Evolutionary conservation across 2,888 invertebrate genomes (phyloP), one percentile per base, ranked within the genome.

Genomic region (Anticlea derivata): DNA sequence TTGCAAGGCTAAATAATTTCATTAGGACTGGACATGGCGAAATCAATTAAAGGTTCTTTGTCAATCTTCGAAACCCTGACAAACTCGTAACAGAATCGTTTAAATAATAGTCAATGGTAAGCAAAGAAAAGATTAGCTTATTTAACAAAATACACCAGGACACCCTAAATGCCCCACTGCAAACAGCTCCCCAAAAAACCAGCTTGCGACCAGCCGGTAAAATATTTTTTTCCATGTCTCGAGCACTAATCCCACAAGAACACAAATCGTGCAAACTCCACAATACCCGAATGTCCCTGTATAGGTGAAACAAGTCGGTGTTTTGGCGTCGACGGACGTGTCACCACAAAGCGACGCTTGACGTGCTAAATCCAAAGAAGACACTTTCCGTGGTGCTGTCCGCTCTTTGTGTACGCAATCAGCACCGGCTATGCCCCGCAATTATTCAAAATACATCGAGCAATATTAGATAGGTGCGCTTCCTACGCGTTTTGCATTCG

Each of bases 381-480:
- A 87, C 83, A 86, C 79, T 81, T 82, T 82, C 80, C 78, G 78
- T 75, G 61, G 62, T 58, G 24, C 44, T 61, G 68, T 66, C 64
- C 73, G 75, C 86, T 84, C 80, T 86, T 83, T 83, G 78, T 76
- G 72, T 68, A 68, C 73, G 80, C 86, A 85, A 84, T 84, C 86
- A 83, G 78, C 78, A 74, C 70, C 47, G 70, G 74, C 72, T 74
- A 72, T 76, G 70, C 75, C 68, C 78, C 75, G 81, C 86, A 90
- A 89, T 88, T 88, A 89, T 90, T 88, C 89, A 88, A 86, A 89
- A 88, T 86, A 87, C 88, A 86, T 85, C 81, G 78, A 76, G 78
- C 86, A 82, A 85, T 88, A 87, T 89, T 89, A 89, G 87, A 88
- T 88, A 87, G 85, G 84, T 83, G 80, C 77, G 78, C 75, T 79